A percentile compares a stretch with the other conserved stretches of the same genome.
phyloP scores from a whole-genome alignment of 2,888 invertebrate genomes.

The Dromius quadrimaculatus region DNA sequence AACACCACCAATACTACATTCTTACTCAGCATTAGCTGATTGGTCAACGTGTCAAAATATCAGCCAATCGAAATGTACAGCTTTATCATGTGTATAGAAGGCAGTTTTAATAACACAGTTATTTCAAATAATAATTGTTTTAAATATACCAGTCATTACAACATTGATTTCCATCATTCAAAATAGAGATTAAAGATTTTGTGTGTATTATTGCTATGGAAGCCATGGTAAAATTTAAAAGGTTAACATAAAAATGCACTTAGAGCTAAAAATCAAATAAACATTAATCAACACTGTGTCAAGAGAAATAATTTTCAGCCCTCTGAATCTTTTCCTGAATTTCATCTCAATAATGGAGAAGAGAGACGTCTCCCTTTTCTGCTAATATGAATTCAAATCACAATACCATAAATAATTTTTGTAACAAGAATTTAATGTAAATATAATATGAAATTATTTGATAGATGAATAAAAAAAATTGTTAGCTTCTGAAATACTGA shows the following conservation, averaged over 20 bases:
- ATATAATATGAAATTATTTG: no score
- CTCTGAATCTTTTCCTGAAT: constrained; percentile 25
- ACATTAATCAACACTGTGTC: constrained; percentile 49
- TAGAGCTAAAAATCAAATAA: constrained; percentile 41
- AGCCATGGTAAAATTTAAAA: not conserved
- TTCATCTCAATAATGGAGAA: not conserved
- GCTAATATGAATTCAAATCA: no score
- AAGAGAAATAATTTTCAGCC: constrained; percentile 39
- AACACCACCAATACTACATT: constrained; percentile 17
- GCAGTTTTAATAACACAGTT: constrained; percentile 44
- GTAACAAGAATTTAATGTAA: not conserved
- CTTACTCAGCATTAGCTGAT: constrained; percentile 7
- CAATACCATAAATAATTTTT: no score
- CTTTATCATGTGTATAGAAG: constrained; percentile 14
- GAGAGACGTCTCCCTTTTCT: not conserved
- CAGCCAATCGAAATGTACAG: constrained; percentile 23
- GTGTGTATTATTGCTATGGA: constrained; percentile 39
- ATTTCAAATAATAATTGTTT: constrained; percentile 53
- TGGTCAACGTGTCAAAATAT: constrained; percentile 12
- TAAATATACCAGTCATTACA: constrained; percentile 25
- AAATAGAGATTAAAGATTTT: no score
- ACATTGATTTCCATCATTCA: no score
- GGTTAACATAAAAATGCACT: constrained; percentile 50
- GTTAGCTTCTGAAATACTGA: no score
- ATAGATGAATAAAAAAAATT: no score